phyloP scores from a whole-genome alignment of 2,113 vertebrate species.

The Psilopsiagon aymara region DNA sequence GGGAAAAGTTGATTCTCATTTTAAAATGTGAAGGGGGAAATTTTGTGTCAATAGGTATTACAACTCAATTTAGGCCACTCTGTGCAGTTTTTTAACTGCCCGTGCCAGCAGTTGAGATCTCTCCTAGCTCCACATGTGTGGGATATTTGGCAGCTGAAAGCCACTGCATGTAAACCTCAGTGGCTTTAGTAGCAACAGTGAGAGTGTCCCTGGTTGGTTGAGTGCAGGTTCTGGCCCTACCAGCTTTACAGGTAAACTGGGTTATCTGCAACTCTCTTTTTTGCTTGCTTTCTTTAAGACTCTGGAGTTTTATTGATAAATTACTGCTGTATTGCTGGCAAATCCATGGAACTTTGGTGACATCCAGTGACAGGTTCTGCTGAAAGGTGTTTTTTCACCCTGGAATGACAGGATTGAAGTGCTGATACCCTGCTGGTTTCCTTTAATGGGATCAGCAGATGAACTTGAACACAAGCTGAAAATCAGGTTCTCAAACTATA shows the following conservation, averaged over 20 bases:
- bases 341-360: conserved; percentile 58
- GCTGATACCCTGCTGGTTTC: not conserved
- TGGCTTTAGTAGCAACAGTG: not conserved
- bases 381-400: not conserved
- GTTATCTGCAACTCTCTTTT: not conserved
- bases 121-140: rapidly evolving
- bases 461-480: not conserved
- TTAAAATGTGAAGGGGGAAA: not conserved
- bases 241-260: not conserved
- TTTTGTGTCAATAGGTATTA: not conserved
- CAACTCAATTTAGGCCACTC: not conserved
- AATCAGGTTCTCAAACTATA: not conserved
- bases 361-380: conserved; percentile 51
- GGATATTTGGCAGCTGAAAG: not conserved
- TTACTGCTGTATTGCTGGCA: not conserved
- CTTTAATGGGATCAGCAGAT: not conserved
- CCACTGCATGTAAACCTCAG: not conserved
- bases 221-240: not conserved
- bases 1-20: not conserved
- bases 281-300: not conserved
- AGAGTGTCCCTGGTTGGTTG: not conserved
- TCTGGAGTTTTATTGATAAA: conserved; percentile 38
- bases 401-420: not conserved
- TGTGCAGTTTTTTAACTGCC: not conserved
- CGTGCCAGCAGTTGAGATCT: not conserved